Evolutionary conservation across 2,113 vertebrate species (phyloP).

Genomic region (Nothoprocta perdicaria): DNA sequence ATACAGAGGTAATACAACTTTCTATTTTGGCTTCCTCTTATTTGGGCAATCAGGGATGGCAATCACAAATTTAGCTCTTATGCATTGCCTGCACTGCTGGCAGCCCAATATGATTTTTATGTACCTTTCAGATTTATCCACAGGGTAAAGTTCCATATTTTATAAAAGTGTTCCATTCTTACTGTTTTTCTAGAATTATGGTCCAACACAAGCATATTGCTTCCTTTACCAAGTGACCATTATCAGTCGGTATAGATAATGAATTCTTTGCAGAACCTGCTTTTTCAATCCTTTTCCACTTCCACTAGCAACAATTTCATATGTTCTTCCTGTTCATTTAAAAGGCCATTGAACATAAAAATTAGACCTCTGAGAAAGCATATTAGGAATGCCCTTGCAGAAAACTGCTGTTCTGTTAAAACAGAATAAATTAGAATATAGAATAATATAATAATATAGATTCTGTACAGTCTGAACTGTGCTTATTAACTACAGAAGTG

Average conservation of each 20-base stretch:
- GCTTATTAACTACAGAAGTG: background rate
- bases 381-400: background rate
- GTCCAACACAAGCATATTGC: background rate
- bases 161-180: background rate
- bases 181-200: background rate
- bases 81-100: background rate
- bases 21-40: background rate
- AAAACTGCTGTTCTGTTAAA: background rate
- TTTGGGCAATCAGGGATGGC: background rate
- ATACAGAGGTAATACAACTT: background rate
- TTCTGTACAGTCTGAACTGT: background rate
- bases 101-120: background rate
- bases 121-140: background rate
- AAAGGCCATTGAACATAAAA: background rate
- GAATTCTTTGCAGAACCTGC: background rate
- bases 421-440: too few species aligned
- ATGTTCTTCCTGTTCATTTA: background rate
- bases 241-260: background rate
- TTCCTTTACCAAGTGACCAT: background rate
- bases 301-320: background rate
- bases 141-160: background rate
- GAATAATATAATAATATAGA: background rate
- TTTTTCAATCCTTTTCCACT: background rate
- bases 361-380: background rate
- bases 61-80: background rate